Evolutionary conservation across 2,113 vertebrate genomes (phyloP), one percentile per base, ranked within the genome.

Genomic region (Myotis lucifugus): DNA sequence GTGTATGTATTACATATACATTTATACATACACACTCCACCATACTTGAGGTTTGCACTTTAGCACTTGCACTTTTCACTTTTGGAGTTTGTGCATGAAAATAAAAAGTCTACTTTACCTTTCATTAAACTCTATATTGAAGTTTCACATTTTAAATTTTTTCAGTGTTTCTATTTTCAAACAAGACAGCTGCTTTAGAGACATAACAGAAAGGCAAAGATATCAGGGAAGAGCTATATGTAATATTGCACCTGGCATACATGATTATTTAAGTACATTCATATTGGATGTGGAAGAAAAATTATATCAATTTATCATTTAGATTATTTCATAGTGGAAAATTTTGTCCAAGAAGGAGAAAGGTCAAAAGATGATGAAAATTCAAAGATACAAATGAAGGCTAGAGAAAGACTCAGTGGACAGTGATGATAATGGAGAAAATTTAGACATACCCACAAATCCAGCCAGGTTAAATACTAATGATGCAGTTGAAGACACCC

Each of bases 261-360:
- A 93, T 90, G 92, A 96, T 97, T 96, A 96, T 96, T 98, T 91
- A 90, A 85, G 77, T 94, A 91, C 87, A 81, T 95, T 95, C 48
- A 69, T 74, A 52, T 25, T 40, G 40, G 46, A 18, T 95, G 78
- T 91, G 86, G 97, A 94, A 69, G 52, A 70, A 93, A 93, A 96
- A 86, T 40, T 81, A 96, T 66, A 90, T 34, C 19, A 82, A 93
- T 95, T 96, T 97, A 85, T 96, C 95, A 95, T 95, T 97, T 95
- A 96, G 82, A 97, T 97, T 92, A 88, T 94, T 85, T 95, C 42
- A 70, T 88, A 67, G 84, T 84, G 86, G 92, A 97, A 88, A 72
- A 25, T 25, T 83, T 54, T 97, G 78, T n/a, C 48, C 81, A 89
- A 93, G 91, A 96, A 94, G 37, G 56, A 97, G 72, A 97, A 98